Base-by-base conservation (phyloP, 1,140 invertebrate genomes). In the Tetramorium parvispinum region DNA sequence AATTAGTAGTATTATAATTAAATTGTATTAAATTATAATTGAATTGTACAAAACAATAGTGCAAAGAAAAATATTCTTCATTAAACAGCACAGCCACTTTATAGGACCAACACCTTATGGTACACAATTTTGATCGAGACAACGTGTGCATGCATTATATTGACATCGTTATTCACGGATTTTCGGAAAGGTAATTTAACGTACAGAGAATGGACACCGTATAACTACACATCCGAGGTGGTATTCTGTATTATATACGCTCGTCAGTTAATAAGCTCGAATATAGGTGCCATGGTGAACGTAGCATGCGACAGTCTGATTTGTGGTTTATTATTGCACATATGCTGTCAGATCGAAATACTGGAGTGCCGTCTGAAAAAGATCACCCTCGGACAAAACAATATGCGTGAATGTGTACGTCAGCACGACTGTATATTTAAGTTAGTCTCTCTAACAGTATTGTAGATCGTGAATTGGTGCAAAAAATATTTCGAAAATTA, bases 161-260 rank as follows among this genome's bases (percentile, higher is more conserved):
- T 90, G 8, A 77, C 66, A 10, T 89, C 92, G 0, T 18, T 91
- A 18, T 55, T 91, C 0, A 51, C 87, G 3, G 57, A 86, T 16
- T 51, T 89, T 24, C 76, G 71, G 0, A 51, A 85, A 16, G 32
- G 66, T 21, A 85, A 70, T n/a, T 40, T 90, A 55, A 71, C 87
- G 10, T 88, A 87, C 21, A 89, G 87, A 13, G 89, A 85, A 0
- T 93, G 92, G 89, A 18, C 88, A 21, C 91, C 91, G 0, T 92
- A 87, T 53, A 73, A 91, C 24, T 70, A 85, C 6, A 68, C 51
- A 3, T n/a, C 75, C n/a, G 13, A 32, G 13, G 13, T n/a, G 7
- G 24, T 87, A 8, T 92, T 78, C 16, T 88, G 61, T 57, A 0
- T 90, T 0, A 65, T 76, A 0, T 88, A 86, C 3, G 3, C 78